Evolutionary conservation across 2,888 invertebrate species (phyloP), one percentile per base, ranked within the genome.

Genomic region (Melinaea menophilus): DNA sequence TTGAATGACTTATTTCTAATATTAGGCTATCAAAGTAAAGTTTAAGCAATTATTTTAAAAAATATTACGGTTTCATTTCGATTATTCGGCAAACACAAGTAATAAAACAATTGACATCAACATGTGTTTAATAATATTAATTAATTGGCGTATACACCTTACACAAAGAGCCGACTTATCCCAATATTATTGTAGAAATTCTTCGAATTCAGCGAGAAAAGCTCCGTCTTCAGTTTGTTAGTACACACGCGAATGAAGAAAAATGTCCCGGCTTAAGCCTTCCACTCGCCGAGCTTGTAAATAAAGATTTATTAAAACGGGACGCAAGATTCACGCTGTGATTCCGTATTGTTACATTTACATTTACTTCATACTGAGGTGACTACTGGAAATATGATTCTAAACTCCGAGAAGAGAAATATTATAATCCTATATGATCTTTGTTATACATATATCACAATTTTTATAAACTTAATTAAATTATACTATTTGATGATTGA

Each of bases 291-390:
- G 82, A 79, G 85, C 84, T 84, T 83, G 86, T 85, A 87, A 89
- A 90, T 88, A 88, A 85, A 90, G 89, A 89, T 90, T 90, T 90
- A 90, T 89, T 87, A 86, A 86, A 87, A 86, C 84, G 85, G 84
- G 85, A 82, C 83, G 75, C 78, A 78, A 80, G 81, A 81, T 81
- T 83, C 80, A 72, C 80, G 73, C 75, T 71, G 78, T 81, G 84
- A 84, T 80, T 80, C 80, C 78, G 79, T 77, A 76, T 75, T 77
- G 60, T 64, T 63, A 63, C 64, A 59, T 66, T 63, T 63, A 63
- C 58, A 55, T 55, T 48, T 63, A 48, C 55, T 22, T 45, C 5
- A 56, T 56, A 55, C 12, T 22, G 41, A 22, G 56, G 37, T 55
- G 22, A 61, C 35, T 61, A 47, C 13, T 35, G 51, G 2, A 51